Evolutionary conservation across 2,113 vertebrate species (phyloP), one percentile per base, ranked within the genome.

Genomic region (Mola mola): DNA sequence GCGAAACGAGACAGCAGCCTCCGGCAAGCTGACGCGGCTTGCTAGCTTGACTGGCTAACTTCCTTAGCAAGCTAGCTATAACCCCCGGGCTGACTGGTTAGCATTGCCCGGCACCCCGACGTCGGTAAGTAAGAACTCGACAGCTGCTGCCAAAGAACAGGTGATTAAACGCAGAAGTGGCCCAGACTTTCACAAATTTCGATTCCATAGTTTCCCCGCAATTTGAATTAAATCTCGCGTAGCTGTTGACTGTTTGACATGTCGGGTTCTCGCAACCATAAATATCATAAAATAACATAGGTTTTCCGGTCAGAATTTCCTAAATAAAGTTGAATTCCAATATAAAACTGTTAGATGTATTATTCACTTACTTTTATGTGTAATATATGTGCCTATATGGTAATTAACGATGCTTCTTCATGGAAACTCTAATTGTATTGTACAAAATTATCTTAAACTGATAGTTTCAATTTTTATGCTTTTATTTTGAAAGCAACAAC

Each of bases 1-100:
- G 81, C 79, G 75, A 82, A 79, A 83, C 58, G 19, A 72, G 59
- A 75, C 59, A 38, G 13, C 55, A 79, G 75, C 63, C 76, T 72
- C 69, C 53, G 59, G 78, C 70, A 34, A 79, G 64, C 81, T 66
- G 68, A 65, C 58, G 81, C 83, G 66, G 63, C 47, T 78, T 10
- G 53, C 21, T 62, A 76, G 76, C 83, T 56, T 52, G 16, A 58
- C 48, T 3, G 68, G 85, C 85, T 87, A 85, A 82, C 73, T 82
- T 84, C 82, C 76, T 44, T 85, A 88, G 87, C 80, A 68, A 62
- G 59, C 55, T 81, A 83, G 75, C 80, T 40, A 21, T 28, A 28
- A 61, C 28, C 8, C n/a, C 52, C 38, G 46, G 58, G 83, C 78
- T 84, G 81, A 66, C 72, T 42, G 33, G 38, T 7, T 71, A 69